A percentile compares a stretch with the other conserved stretches of the same genome.
These are phyloP conservation scores for Pollenia labialis DNA, from an alignment of 2,888 invertebrate genomes.

Conservation along the genomic window DNA sequence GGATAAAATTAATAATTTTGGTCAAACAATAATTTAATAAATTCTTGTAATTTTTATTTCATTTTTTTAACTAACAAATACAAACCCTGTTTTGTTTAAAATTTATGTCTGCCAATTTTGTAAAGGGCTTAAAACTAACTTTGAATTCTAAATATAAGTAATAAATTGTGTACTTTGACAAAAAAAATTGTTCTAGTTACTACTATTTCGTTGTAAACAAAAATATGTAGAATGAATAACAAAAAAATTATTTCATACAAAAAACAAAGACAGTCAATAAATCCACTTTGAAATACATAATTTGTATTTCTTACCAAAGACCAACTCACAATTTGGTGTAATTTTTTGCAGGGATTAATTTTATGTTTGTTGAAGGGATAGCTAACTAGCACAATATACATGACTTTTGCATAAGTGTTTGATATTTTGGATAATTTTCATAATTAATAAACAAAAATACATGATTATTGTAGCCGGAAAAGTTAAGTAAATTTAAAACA, in stretches of 20 bases:
- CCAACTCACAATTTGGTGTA: constrained; percentile 46
- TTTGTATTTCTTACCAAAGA: background rate
- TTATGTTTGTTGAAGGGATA: constrained; percentile 52
- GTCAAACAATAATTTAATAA: too few species aligned
- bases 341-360: constrained; percentile 6
- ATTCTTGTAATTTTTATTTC: too few species aligned
- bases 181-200: background rate
- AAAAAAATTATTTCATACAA: constrained; percentile 47
- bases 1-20: too few species aligned
- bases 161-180: constrained; percentile 13
- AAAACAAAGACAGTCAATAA: constrained; percentile 33
- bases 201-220: constrained; percentile 16
- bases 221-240: constrained; percentile 6
- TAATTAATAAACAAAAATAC: constrained; percentile 47
- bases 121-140: too few species aligned
- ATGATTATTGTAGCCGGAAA: constrained; percentile 55
- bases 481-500: constrained; percentile 48
- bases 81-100: too few species aligned
- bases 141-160: background rate
- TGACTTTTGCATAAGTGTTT: constrained; percentile 59
- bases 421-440: constrained; percentile 34
- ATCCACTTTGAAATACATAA: constrained; percentile 29
- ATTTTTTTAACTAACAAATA: too few species aligned
- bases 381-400: constrained; percentile 58
- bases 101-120: too few species aligned